Base-by-base conservation (phyloP, 1,140 invertebrate species). In the Drosophila bocqueti region DNA sequence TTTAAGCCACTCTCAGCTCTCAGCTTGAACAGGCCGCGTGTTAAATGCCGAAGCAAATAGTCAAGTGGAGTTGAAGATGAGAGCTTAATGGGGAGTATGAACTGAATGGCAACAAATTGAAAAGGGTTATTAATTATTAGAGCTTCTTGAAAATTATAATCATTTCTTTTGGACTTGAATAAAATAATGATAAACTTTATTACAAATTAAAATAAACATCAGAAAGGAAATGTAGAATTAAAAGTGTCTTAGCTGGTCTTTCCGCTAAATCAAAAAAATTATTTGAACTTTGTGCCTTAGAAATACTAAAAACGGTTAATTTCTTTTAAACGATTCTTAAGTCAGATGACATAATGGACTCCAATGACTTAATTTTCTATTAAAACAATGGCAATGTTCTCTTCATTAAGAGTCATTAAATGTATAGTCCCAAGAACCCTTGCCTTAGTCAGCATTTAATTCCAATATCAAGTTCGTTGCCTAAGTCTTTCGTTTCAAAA, bases 401-500 rank as follows among this genome's bases (percentile, higher is more conserved):
- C 34, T 38, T 16, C 21, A 55, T 55, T 16, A 40, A 40, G 0
- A 38, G 21, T 55, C 9, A 38, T 38, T 55, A 21, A 4, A 3
- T 4, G 0, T 18, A 31, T 36, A 18, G 10, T 24, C 15, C 8
- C 21, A 26, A 45, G 58, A 46, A 46, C 7, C 29, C 16, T 29
- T 61, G 10, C 13, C 13, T 21, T 26, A 6, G 11, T n/a, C 6
- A 31, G 13, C 9, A 47, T 16, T 50, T 29, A 29, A 29, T 29
- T 10, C 16, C 24, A 65, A 45, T 72, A 52, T 73, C 85, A 87
- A 79, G 91, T 92, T 92, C 65, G 83, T 87, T 91, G 68, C 75
- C 76, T 81, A 73, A 92, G 86, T 91, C 83, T 89, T 92, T 92
- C 47, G 91, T 81, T 79, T 60, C 2, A 34, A 21, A 21, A 18